Percentiles rank a stretch among this genome's conserved stretches.
These are phyloP conservation scores for Nycteola revayana DNA, from an alignment of 2,888 invertebrate species.

Conservation along the genomic window DNA sequence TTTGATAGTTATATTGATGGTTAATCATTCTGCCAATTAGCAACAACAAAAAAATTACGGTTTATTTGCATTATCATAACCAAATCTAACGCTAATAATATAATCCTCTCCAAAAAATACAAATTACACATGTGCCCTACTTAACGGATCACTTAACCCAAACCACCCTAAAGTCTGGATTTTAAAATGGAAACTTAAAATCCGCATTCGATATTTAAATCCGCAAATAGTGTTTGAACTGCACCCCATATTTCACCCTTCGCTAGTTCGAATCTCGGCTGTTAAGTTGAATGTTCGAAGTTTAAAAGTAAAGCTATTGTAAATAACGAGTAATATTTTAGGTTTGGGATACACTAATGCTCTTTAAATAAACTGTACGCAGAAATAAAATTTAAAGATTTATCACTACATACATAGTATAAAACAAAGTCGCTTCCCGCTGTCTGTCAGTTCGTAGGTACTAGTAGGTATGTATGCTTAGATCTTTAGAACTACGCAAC, in stretches of 20 bases:
- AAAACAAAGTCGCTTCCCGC: too few species aligned
- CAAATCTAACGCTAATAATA: slow-evolving; percentile 29
- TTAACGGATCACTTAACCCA: slow-evolving; percentile 45
- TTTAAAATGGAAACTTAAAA: slow-evolving; percentile 42
- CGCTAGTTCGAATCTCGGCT: slow-evolving; percentile 28
- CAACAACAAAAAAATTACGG: too few species aligned
- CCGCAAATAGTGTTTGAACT: slow-evolving; percentile 53
- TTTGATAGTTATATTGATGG: too few species aligned
- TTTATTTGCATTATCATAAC: slow-evolving; percentile 22
- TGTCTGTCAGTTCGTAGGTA: too few species aligned
- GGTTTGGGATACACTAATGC: slow-evolving; percentile 32
- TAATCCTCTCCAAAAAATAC: slow-evolving; percentile 27
- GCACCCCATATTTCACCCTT: slow-evolving; percentile 71
- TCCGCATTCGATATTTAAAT: slow-evolving; percentile 53
- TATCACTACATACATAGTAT: too few species aligned
- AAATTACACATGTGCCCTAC: slow-evolving; percentile 47
- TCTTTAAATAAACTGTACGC: too few species aligned
- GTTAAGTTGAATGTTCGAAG: slow-evolving; percentile 58
- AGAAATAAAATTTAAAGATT: too few species aligned
- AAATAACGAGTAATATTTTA: slow-evolving; percentile 38
- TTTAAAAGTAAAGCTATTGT: slow-evolving; percentile 51
- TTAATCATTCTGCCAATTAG: too few species aligned
- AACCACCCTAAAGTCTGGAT: slow-evolving; percentile 42
- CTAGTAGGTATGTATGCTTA: too few species aligned
- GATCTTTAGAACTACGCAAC: too few species aligned